Conservation (phyloP, 1,140 invertebrate genomes). For the Tetramorium simillimum region DNA sequence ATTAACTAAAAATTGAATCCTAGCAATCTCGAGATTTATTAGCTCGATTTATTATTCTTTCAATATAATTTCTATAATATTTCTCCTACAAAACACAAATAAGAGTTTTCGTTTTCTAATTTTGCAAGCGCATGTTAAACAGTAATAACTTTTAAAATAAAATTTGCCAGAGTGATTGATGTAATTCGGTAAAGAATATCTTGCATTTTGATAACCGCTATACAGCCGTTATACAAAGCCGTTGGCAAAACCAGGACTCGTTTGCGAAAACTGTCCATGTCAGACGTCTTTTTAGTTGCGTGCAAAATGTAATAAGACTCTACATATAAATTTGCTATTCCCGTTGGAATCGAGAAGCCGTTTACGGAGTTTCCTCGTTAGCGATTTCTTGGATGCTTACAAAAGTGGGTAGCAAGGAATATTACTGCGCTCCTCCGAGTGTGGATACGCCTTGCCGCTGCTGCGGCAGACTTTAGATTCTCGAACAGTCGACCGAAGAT, state of each 20-base stretch:
- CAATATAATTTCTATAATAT: background rate
- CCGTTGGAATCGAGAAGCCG: conserved; percentile 10
- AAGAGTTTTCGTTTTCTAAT: background rate
- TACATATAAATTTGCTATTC: conserved; percentile 5
- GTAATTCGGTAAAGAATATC: background rate
- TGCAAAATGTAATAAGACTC: background rate
- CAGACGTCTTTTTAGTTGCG: background rate
- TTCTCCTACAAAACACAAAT: background rate
- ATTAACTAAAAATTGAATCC: conserved; percentile 1
- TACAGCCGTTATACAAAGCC: background rate
- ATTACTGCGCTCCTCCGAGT: background rate
- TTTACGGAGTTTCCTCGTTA: conserved; percentile 49
- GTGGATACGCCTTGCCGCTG: background rate
- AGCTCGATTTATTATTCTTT: background rate
- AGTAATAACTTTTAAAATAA: background rate
- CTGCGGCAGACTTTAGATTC: background rate
- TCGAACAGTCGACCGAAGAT: conserved; percentile 37
- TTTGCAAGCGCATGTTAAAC: background rate
- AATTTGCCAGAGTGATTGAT: background rate
- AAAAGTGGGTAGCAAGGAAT: conserved; percentile 31
- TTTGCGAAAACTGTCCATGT: background rate
- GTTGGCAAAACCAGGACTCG: background rate
- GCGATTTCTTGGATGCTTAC: conserved; percentile 45
- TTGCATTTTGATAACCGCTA: background rate
- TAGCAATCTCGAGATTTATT: background rate